These are phyloP conservation scores for Phyllostomus discolor DNA, from an alignment of 2,113 vertebrate species.

Conservation along the genomic window DNA sequence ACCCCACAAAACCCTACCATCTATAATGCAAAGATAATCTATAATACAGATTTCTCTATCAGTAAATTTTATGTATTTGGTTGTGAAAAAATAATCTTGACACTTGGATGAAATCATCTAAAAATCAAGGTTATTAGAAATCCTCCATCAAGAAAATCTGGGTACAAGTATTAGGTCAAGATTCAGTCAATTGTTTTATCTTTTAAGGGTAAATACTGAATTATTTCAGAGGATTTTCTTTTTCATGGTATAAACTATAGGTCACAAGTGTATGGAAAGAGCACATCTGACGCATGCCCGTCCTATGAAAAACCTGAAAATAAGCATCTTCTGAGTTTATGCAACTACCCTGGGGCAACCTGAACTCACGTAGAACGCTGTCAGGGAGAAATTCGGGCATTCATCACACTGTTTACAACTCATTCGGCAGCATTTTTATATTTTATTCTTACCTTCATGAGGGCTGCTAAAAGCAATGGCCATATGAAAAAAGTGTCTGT, in stretches of 20 bases:
- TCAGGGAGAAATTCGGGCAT: neutral
- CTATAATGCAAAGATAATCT: neutral
- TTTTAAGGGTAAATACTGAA: neutral
- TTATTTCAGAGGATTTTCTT: neutral
- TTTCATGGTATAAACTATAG: neutral
- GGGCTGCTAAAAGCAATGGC: neutral
- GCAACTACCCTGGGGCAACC: neutral
- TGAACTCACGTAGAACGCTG: neutral
- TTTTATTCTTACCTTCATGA: constrained; percentile 33
- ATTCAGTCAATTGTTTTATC: neutral
- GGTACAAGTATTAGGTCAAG: neutral
- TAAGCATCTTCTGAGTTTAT: neutral
- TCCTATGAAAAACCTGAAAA: constrained; percentile 14
- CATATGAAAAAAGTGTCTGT: neutral
- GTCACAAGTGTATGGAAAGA: neutral
- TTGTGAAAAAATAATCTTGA: neutral
- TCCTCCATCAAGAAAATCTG: neutral
- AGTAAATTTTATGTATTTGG: neutral
- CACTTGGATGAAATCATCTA: neutral
- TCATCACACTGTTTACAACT: neutral
- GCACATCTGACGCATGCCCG: neutral
- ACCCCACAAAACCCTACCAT: neutral
- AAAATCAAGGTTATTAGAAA: constrained; percentile 23
- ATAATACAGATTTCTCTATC: neutral
- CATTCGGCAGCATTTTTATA: neutral